phyloP scores from a whole-genome alignment of 2,888 invertebrate genomes.

The Macaria notata region DNA sequence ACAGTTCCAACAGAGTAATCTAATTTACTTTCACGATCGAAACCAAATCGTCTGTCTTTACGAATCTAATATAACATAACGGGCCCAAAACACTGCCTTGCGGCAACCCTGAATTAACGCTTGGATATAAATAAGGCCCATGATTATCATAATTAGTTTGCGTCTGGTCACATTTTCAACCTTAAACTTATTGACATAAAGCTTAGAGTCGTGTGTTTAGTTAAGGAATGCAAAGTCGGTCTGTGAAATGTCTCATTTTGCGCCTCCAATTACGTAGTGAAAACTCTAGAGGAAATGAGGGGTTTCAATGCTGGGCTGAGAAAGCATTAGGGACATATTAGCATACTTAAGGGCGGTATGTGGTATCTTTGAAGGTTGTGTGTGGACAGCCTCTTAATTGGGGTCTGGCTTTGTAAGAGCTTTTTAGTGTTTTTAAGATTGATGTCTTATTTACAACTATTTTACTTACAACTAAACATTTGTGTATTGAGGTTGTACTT shows the following conservation, averaged over 20 bases:
- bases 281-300: slow-evolving; percentile 28
- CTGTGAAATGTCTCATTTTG: slow-evolving; percentile 23
- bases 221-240: slow-evolving; percentile 13
- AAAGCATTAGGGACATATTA: slow-evolving; percentile 21
- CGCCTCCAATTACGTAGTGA: slow-evolving; percentile 28
- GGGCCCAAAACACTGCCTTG: slow-evolving; percentile 16
- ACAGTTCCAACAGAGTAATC: slow-evolving; percentile 13
- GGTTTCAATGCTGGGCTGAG: slow-evolving; percentile 13
- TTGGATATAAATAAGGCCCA: slow-evolving; percentile 21
- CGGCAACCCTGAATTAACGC: slow-evolving; percentile 24
- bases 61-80: slow-evolving; percentile 20
- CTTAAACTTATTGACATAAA: slow-evolving; percentile 1
- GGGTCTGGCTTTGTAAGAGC: background rate
- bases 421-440: too few species aligned
- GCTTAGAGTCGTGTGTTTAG: slow-evolving; percentile 5
- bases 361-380: slow-evolving; percentile 10
- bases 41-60: slow-evolving; percentile 14
- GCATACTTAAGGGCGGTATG: slow-evolving; percentile 11
- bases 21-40: slow-evolving; percentile 17
- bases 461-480: too few species aligned
- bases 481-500: too few species aligned
- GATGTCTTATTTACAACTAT: too few species aligned
- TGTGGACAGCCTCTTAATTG: slow-evolving; percentile 5
- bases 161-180: slow-evolving; percentile 1
- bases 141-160: slow-evolving; percentile 24